These are phyloP conservation scores for Microchrysa polita DNA, from an alignment of 2,888 invertebrate species.

Conservation along the genomic window DNA sequence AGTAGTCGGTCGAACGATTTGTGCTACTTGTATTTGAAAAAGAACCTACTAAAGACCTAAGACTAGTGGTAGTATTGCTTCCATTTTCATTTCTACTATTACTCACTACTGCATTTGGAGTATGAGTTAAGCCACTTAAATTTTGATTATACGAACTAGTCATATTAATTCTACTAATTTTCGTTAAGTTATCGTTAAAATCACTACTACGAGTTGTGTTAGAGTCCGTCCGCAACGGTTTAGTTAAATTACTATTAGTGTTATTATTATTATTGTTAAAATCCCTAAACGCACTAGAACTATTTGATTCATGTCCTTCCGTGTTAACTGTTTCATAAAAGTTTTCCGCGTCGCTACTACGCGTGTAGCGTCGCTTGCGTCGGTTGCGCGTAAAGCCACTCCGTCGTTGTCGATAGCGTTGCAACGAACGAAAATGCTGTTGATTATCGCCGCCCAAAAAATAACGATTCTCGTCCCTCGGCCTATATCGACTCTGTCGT, in stretches of 20 bases:
- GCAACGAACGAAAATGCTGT: not conserved
- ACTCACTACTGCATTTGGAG: conserved; percentile 46
- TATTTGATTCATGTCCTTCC: conserved; percentile 41
- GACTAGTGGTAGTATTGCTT: conserved; percentile 48
- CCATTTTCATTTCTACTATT: conserved; percentile 47
- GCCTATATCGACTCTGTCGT: not conserved
- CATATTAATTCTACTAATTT: conserved; percentile 39
- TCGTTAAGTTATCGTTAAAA: conserved; percentile 38
- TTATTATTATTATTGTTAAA: conserved; percentile 52
- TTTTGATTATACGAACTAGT: conserved; percentile 56
- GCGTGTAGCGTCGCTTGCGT: conserved; percentile 34
- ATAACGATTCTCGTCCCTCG: conserved; percentile 50
- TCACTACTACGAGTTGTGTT: conserved; percentile 38
- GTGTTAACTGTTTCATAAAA: conserved; percentile 50
- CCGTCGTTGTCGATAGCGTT: conserved; percentile 9
- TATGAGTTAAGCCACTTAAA: conserved; percentile 57
- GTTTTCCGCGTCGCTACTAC: conserved; percentile 39
- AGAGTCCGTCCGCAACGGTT: not conserved
- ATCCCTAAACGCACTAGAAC: conserved; percentile 49
- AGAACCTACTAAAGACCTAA: conserved; percentile 31
- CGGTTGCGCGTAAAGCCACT: conserved; percentile 38
- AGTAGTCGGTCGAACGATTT: not conserved
- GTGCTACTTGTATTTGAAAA: conserved; percentile 29
- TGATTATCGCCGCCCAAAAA: conserved; percentile 27
- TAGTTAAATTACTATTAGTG: conserved; percentile 7